phyloP scores from a whole-genome alignment of 1,140 invertebrate species.

The Carposina sasakii region DNA sequence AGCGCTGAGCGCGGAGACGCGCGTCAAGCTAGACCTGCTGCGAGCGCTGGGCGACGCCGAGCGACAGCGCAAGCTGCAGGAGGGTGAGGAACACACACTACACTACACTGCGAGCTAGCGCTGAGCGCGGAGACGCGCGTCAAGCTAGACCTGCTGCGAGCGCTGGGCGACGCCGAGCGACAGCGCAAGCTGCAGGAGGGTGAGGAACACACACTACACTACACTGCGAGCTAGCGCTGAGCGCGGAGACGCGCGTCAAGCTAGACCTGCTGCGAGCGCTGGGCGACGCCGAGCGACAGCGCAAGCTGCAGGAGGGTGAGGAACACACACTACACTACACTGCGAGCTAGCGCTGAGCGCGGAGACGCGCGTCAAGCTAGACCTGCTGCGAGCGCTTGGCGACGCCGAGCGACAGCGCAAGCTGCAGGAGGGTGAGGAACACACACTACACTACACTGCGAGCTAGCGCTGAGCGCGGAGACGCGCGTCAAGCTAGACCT shows the following conservation, averaged over 20 bases:
- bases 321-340: too few species aligned
- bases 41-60: slow-evolving; percentile 96
- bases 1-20: slow-evolving; percentile 94
- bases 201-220: too few species aligned
- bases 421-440: slow-evolving; percentile 93
- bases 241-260: slow-evolving; percentile 96
- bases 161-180: slow-evolving; percentile 94
- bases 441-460: too few species aligned
- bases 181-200: slow-evolving; percentile 94
- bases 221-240: slow-evolving; percentile 94
- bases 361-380: slow-evolving; percentile 96
- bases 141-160: slow-evolving; percentile 96
- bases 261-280: slow-evolving; percentile 96
- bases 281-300: slow-evolving; percentile 93
- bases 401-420: slow-evolving; percentile 95
- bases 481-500: slow-evolving; percentile 96
- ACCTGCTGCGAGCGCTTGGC: slow-evolving; percentile 95
- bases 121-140: slow-evolving; percentile 95
- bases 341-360: slow-evolving; percentile 94
- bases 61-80: slow-evolving; percentile 92
- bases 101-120: slow-evolving; percentile 93
- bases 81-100: too few species aligned
- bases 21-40: slow-evolving; percentile 96
- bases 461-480: slow-evolving; percentile 95
- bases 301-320: slow-evolving; percentile 94